These are phyloP conservation scores for Bubo scandiacus DNA, from an alignment of 2,113 vertebrate species.

Conservation along the genomic window DNA sequence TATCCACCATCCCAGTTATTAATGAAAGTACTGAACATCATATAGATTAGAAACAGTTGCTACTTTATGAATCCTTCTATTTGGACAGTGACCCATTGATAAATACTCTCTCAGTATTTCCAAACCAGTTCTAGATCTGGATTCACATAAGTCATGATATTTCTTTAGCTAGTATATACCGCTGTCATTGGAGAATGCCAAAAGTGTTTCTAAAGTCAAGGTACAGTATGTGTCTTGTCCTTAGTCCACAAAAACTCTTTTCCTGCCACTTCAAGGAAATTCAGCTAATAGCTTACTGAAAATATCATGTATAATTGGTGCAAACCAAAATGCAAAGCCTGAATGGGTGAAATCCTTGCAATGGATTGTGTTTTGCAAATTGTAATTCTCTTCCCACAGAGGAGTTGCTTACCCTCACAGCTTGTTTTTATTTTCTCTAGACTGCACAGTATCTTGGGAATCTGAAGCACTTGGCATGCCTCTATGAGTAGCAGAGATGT, in stretches of 20 bases:
- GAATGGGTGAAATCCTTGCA: neutral
- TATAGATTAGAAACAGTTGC: neutral
- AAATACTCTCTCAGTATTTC: neutral
- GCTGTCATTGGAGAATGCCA: neutral
- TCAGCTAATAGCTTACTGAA: neutral
- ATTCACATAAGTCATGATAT: neutral
- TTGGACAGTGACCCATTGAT: neutral
- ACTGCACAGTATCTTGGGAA: neutral
- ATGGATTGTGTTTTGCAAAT: neutral
- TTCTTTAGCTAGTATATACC: neutral
- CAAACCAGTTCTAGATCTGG: neutral
- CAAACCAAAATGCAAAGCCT: neutral
- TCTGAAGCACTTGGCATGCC: neutral
- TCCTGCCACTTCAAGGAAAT: neutral
- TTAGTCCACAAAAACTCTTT: neutral
- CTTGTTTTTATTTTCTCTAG: neutral
- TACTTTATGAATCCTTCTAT: neutral
- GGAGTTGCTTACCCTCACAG: neutral
- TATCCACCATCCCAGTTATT: neutral
- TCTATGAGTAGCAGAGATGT: neutral
- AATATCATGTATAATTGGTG: neutral
- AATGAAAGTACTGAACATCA: neutral
- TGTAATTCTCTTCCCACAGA: neutral
- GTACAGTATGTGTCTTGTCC: too few relatives aligned
- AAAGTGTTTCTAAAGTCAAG: neutral